Evolutionary conservation across 1,140 invertebrate genomes (phyloP), one percentile per base, ranked within the genome.

Genomic region (Hyposmocoma kahamanoa): DNA sequence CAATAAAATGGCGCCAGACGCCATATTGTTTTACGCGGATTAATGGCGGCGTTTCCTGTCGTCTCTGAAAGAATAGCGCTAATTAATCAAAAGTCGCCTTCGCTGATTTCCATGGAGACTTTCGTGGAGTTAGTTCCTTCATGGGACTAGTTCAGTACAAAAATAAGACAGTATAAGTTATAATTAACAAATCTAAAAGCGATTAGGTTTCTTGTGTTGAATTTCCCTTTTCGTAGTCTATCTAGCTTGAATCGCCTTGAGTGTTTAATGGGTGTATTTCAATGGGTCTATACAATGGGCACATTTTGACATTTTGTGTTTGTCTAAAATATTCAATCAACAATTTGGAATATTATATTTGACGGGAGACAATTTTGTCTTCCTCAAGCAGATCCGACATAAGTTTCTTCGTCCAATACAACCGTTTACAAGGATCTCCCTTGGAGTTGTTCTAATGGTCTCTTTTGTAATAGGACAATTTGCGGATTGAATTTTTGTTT

Each of bases 81-180:
- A 84, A 84, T 84, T 84, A 84, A 84, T 84, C 76, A 84, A 75
- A 81, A 79, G 70, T 79, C 71, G 71, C 71, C 67, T 76, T 71
- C 74, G 53, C 59, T 81, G 75, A 84, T 84, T 84, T 82, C 80
- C 80, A 80, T 77, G 62, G 80, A 82, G 78, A 80, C 68, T 71
- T 63, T 64, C 51, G 65, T 64, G 49, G 56, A 63, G 50, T 67
- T 63, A 26, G 24, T 6, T 26, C 5, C 24, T 26, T 26, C 5
- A 26, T 26, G 24, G n/a, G n/a, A n/a, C n/a, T n/a, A n/a, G n/a
- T n/a, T n/a, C n/a, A n/a, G n/a, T n/a, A n/a, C n/a, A n/a, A n/a
- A n/a, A n/a, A n/a, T n/a, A n/a, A n/a, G n/a, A n/a, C n/a, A n/a
- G n/a, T n/a, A n/a, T n/a, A n/a, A n/a, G n/a, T n/a, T n/a, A n/a